Evolutionary conservation across 2,797 vertebrate genomes (phyloP), one percentile per base, ranked within the genome.

Genomic region (Todus mexicanus): DNA sequence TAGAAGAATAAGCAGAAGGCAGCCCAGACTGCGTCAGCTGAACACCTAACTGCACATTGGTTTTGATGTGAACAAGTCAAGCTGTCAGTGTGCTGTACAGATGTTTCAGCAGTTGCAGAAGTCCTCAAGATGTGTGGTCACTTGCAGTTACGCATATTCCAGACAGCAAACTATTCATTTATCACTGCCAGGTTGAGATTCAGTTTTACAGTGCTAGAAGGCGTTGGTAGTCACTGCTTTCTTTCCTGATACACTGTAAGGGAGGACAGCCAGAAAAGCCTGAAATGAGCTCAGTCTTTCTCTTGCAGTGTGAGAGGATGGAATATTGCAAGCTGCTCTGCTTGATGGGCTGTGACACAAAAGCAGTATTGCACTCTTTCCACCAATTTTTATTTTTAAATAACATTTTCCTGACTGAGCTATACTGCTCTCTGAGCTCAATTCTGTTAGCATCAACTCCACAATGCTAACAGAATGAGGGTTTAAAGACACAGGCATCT

Each of bases 221-320:
- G n/a, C 12, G 61, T 59, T 17, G 5, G 7, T 45, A 61, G 15
- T 10, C 51, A 60, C 12, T 61, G 22, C 1, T 5, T 65, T 60
- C 14, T 78, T 45, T 50, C 50, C 42, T 23, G 27, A 65, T 15
- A 8, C 0, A 0, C 8, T 70, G 3, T 38, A 38, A 42, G 4
- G 11, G 22, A 43, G 22, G 7, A 65, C 6, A 64, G 17, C 23
- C 10, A 86, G 42, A 72, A 89, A 84, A 78, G 3, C 9, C 33
- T 64, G 54, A 60, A 75, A 77, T 17, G 6, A 81, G 5, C 3
- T 12, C 19, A 65, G 5, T 1, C 8, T 43, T 86, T 57, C 13
- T 71, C 21, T 65, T 76, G 19, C 17, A 57, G 11, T n/a, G 11
- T 31, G n/a, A 48, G 11, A 8, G 5, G 3, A 3, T 12, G 18